Conservation (phyloP, 2,113 vertebrate species). For the Illadopsis cleaveri region DNA sequence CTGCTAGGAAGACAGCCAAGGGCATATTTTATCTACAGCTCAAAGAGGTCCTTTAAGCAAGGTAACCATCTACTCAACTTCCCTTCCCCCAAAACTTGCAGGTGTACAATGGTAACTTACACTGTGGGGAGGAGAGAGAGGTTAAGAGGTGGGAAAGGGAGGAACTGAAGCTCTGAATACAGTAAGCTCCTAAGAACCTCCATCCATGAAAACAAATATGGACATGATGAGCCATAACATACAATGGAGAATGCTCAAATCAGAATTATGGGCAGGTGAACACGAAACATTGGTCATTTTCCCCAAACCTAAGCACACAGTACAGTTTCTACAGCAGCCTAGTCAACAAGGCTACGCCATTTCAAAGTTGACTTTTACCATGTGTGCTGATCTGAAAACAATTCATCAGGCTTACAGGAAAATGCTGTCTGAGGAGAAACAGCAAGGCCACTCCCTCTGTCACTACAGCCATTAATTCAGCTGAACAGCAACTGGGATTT, state of each 20-base stretch:
- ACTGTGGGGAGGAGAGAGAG: fast-evolving
- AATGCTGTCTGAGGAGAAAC: background rate
- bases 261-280: background rate
- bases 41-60: fast-evolving
- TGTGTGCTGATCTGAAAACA: background rate
- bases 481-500: background rate
- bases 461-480: background rate
- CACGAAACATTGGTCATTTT: background rate
- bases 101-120: background rate
- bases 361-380: background rate
- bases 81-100: background rate
- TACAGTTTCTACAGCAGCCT: background rate
- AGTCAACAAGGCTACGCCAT: background rate
- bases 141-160: background rate
- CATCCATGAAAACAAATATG: background rate
- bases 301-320: background rate
- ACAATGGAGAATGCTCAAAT: background rate
- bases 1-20: background rate
- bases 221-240: background rate
- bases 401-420: background rate
- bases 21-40: background rate
- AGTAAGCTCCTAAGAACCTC: background rate
- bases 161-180: background rate
- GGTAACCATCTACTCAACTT: background rate
- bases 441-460: background rate